Evolutionary conservation across 2,113 vertebrate genomes (phyloP).

Genomic region (Podarcis muralis): DNA sequence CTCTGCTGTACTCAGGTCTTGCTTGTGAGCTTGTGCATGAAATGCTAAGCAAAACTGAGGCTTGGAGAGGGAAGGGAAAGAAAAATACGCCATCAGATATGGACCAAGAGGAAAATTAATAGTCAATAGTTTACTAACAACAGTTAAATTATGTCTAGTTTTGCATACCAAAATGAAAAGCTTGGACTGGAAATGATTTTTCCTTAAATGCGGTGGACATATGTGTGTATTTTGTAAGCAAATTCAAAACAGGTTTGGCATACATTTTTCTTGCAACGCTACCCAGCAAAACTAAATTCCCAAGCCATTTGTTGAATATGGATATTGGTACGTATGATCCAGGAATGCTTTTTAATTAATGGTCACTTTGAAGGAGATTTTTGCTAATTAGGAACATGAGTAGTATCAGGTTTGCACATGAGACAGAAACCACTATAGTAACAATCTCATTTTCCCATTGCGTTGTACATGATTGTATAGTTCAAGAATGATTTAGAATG

Average conservation of each 20-base stretch:
- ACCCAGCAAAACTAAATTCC: background rate
- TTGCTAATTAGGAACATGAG: background rate
- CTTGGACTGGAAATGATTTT: background rate
- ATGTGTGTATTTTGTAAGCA: background rate
- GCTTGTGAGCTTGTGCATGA: background rate
- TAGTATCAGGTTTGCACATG: background rate
- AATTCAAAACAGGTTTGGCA: background rate
- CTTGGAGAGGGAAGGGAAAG: background rate
- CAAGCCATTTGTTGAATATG: background rate
- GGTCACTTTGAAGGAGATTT: background rate
- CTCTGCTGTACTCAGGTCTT: too few relatives aligned
- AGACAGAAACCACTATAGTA: background rate
- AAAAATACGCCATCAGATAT: background rate
- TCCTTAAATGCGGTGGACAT: background rate
- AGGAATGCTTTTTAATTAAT: background rate
- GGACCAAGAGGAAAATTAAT: background rate
- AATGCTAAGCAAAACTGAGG: background rate
- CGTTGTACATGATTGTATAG: background rate
- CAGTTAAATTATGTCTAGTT: background rate
- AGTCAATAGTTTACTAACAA: background rate
- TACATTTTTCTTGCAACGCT: background rate
- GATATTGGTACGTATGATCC: background rate
- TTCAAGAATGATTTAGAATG: background rate
- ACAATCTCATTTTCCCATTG: background rate
- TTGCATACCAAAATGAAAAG: conserved; percentile 16